These are phyloP conservation scores for Leucoraja ocellata DNA, from an alignment of 2,797 vertebrate genomes.

Conservation along the genomic window DNA sequence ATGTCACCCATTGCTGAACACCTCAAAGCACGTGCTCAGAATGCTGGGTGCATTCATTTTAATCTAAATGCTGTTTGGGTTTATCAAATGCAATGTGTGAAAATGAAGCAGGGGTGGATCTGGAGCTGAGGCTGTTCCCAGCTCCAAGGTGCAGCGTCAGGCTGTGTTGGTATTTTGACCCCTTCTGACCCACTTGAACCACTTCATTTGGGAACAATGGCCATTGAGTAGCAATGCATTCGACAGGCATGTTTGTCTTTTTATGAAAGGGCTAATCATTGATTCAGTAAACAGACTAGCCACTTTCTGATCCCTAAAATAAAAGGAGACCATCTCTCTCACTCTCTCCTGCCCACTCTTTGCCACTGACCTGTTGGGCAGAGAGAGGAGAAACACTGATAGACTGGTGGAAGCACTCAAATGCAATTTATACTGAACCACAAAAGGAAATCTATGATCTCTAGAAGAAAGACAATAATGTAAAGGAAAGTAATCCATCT, in stretches of 20 bases:
- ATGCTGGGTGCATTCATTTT: background rate
- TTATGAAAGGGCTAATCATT: constrained; percentile 28
- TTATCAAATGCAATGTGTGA: background rate
- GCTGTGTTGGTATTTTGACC: constrained; percentile 21
- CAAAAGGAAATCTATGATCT: background rate
- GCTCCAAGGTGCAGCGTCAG: background rate
- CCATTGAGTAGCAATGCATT: constrained; percentile 20
- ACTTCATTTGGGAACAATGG: constrained; percentile 30
- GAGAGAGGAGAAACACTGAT: background rate
- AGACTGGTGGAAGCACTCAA: background rate
- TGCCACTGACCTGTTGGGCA: background rate
- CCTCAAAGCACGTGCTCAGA: background rate
- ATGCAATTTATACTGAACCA: background rate
- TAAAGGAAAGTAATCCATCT: background rate
- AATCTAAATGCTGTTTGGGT: background rate
- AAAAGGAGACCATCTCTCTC: background rate
- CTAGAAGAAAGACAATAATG: background rate
- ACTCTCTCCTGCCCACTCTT: background rate
- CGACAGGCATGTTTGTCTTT: constrained; percentile 27
- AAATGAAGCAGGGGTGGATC: background rate
- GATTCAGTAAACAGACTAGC: constrained; percentile 22
- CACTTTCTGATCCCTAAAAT: background rate
- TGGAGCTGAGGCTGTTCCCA: background rate
- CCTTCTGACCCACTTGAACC: constrained; percentile 18
- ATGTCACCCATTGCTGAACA: background rate